Evolutionary conservation across 2,888 invertebrate species (phyloP).

Genomic region (Oxytorus armatus): DNA sequence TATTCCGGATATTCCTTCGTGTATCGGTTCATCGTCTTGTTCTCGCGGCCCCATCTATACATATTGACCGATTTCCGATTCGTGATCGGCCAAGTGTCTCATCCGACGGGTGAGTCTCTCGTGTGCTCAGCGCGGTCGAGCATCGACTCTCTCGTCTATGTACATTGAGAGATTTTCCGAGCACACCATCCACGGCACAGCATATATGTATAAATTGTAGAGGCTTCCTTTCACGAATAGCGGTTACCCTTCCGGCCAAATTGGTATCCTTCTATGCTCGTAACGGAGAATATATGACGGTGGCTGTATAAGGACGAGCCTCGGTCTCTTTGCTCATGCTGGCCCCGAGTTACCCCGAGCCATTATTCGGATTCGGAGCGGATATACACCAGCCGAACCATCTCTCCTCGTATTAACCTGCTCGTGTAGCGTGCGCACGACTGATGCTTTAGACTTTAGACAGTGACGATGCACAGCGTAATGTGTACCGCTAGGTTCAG

Average conservation of each 20-base stretch:
- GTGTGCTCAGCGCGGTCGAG: background rate
- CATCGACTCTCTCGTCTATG: constrained; percentile 9
- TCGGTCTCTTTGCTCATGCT: constrained; percentile 33
- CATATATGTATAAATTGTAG: too few species aligned
- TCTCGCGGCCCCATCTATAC: constrained; percentile 16
- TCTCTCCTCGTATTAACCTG: constrained; percentile 48
- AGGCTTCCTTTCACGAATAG: constrained; percentile 49
- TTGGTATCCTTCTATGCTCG: constrained; percentile 8
- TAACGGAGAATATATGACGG: constrained; percentile 53
- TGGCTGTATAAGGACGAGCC: constrained; percentile 45
- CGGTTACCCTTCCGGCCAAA: constrained; percentile 59
- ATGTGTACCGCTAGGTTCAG: constrained; percentile 18
- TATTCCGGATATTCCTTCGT: background rate
- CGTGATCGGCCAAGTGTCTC: constrained; percentile 15
- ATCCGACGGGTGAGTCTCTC: constrained; percentile 2
- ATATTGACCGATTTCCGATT: constrained; percentile 29
- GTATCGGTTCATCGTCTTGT: constrained; percentile 18
- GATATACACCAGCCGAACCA: constrained; percentile 11
- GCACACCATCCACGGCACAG: constrained; percentile 9
- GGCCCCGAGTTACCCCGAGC: constrained; percentile 44
- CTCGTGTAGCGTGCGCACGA: background rate
- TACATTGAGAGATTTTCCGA: constrained; percentile 13
- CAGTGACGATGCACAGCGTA: constrained; percentile 18
- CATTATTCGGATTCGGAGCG: constrained; percentile 43
- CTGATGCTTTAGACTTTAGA: constrained; percentile 30